Conservation (phyloP, 1,140 invertebrate species). For the Psilanteris sp. region DNA sequence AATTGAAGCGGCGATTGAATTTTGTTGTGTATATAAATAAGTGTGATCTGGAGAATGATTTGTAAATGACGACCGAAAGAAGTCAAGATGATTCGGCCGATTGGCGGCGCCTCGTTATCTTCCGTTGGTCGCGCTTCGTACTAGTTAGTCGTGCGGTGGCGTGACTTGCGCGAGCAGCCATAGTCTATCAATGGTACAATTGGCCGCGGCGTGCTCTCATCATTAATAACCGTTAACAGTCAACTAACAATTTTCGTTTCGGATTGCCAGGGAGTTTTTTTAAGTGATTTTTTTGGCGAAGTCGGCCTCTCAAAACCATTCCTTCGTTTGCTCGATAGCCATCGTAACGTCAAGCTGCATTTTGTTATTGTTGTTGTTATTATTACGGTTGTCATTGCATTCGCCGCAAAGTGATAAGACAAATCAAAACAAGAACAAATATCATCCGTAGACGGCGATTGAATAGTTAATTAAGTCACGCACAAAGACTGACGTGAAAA, state of each 20-base stretch:
- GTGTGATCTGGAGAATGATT: too few species aligned
- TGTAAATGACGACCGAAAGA: too few species aligned
- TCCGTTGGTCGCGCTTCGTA: background rate
- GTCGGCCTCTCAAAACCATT: too few species aligned
- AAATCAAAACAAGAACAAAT: background rate
- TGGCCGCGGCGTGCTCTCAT: constrained; percentile 1
- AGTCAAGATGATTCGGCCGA: background rate
- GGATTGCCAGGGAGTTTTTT: background rate
- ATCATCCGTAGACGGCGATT: too few species aligned
- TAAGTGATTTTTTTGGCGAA: background rate
- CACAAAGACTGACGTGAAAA: constrained; percentile 66
- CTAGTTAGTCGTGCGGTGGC: constrained; percentile 16
- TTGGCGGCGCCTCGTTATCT: constrained; percentile 1
- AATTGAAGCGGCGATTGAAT: too few species aligned
- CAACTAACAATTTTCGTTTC: constrained; percentile 5
- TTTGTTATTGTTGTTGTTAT: background rate
- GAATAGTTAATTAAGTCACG: background rate
- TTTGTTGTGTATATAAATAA: too few species aligned
- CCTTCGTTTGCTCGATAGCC: too few species aligned
- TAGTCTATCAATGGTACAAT: constrained; percentile 29
- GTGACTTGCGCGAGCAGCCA: constrained; percentile 20
- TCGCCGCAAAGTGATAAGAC: background rate
- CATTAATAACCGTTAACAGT: constrained; percentile 17
- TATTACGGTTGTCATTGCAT: background rate
- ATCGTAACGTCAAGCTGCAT: background rate